These are phyloP conservation scores for Ceratosolen solmsi DNA, from an alignment of 1,140 invertebrate genomes.

Conservation along the genomic window DNA sequence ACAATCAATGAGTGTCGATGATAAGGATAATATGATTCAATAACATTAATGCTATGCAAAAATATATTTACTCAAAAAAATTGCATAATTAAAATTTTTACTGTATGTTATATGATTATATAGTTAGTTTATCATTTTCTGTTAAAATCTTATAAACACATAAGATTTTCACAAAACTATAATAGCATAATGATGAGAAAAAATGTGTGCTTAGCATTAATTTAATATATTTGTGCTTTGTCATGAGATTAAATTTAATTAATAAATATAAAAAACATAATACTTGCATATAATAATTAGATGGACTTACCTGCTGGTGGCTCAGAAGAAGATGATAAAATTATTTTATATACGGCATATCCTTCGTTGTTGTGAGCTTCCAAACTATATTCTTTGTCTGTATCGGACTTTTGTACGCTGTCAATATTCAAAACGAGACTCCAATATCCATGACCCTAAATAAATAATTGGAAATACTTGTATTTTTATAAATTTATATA, in stretches of 20 bases:
- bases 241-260: background rate
- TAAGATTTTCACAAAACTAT: too few species aligned
- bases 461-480: too few species aligned
- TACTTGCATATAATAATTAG: background rate
- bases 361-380: conserved; percentile 80
- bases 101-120: too few species aligned
- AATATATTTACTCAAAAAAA: background rate
- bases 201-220: conserved; percentile 16
- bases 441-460: conserved; percentile 79
- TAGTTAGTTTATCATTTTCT: too few species aligned
- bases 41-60: conserved; percentile 7
- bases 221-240: conserved; percentile 1
- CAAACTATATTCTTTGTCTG: conserved; percentile 80
- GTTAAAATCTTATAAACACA: too few species aligned
- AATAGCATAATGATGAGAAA: too few species aligned
- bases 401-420: conserved; percentile 82
- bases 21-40: conserved; percentile 1
- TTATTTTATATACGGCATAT: conserved; percentile 76
- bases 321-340: conserved; percentile 81
- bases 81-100: too few species aligned
- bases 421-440: conserved; percentile 78
- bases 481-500: too few species aligned
- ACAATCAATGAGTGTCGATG: conserved; percentile 37
- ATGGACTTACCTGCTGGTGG: conserved; percentile 78
- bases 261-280: background rate